Evolutionary conservation across 2,888 invertebrate species (phyloP).

Genomic region (Phaonia tiefii): DNA sequence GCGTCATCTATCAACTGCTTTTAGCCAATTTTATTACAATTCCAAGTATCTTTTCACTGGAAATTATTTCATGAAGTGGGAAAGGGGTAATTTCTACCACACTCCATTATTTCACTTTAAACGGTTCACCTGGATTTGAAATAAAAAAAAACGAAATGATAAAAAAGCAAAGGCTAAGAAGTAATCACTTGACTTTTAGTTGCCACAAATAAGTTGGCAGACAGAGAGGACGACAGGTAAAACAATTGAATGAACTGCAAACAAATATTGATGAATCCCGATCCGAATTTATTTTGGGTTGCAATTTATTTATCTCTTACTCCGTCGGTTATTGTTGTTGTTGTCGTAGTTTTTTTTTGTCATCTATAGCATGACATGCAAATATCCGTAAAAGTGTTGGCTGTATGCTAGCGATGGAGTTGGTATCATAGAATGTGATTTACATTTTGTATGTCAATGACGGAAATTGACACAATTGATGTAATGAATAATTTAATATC

Average conservation of each 20-base stretch:
- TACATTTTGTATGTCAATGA: slow-evolving; percentile 61
- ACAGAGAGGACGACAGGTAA: neutral
- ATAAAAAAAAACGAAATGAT: neutral
- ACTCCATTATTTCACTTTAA: neutral
- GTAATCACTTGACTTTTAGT: slow-evolving; percentile 14
- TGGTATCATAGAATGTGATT: slow-evolving; percentile 19
- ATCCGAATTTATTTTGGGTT: neutral
- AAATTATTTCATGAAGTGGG: neutral
- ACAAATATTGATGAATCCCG: neutral
- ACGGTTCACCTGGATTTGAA: neutral
- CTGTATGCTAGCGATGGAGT: neutral
- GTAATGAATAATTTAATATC: slow-evolving; percentile 52
- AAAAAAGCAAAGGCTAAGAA: too few relatives aligned
- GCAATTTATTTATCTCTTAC: slow-evolving; percentile 9
- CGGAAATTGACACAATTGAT: slow-evolving; percentile 60
- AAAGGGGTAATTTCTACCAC: neutral
- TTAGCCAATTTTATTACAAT: neutral
- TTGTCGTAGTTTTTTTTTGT: neutral
- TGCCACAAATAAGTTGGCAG: neutral
- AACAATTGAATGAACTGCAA: neutral
- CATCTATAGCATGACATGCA: neutral
- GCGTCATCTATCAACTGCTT: neutral
- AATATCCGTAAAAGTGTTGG: slow-evolving; percentile 2
- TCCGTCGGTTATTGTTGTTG: neutral
- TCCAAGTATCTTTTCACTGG: neutral